Conservation (phyloP, 2,888 invertebrate genomes). For the Standfussiana lucernea region DNA sequence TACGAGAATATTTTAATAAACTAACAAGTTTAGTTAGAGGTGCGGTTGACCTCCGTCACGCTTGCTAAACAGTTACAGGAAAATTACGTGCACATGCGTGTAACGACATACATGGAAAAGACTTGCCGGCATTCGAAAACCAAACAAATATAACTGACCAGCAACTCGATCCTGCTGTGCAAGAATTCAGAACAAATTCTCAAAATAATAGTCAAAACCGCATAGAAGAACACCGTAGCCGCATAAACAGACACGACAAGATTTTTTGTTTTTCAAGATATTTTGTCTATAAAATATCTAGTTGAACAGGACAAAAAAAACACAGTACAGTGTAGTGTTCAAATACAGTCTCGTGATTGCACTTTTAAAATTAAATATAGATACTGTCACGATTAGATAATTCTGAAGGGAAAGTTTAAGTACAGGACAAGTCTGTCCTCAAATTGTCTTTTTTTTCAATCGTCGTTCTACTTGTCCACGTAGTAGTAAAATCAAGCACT, state of each 20-base stretch:
- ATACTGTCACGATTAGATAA: background rate
- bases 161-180: background rate
- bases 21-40: constrained; percentile 1
- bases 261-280: background rate
- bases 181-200: background rate
- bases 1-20: constrained; percentile 26
- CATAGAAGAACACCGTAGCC: background rate
- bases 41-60: constrained; percentile 7
- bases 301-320: too few relatives aligned
- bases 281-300: background rate
- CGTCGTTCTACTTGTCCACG: background rate
- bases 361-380: background rate
- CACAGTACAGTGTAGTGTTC: too few relatives aligned
- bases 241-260: background rate
- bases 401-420: background rate
- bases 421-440: background rate
- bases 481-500: background rate
- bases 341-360: background rate
- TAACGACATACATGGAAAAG: background rate
- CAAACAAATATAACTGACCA: background rate
- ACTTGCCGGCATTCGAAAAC: background rate
- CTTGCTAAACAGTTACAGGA: background rate
- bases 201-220: background rate
- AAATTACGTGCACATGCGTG: background rate
- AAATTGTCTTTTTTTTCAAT: background rate